A percentile compares a stretch with the other conserved stretches of the same genome.
Evolutionary conservation across 2,113 vertebrate genomes (phyloP).

Genomic region (Calidris pygmaea): DNA sequence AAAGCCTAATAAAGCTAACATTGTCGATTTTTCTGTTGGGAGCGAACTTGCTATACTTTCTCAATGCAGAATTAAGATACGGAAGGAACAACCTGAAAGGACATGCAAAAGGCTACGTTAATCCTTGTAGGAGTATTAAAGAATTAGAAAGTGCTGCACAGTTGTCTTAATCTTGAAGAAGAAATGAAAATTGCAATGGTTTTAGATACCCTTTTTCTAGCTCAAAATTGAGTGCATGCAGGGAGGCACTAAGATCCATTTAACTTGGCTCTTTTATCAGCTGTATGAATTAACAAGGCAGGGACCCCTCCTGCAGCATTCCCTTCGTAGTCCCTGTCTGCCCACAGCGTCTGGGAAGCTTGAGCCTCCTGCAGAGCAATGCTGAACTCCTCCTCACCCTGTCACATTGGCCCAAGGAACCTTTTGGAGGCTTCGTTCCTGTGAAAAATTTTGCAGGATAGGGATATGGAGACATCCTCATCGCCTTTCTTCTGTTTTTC

Average conservation of each 20-base stretch:
- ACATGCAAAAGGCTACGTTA: neutral
- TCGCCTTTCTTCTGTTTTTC: neutral
- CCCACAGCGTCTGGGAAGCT: neutral
- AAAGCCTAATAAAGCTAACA: neutral
- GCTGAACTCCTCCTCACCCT: neutral
- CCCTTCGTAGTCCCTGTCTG: neutral
- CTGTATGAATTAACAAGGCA: neutral
- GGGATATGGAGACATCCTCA: neutral
- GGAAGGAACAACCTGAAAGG: neutral
- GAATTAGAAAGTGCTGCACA: neutral
- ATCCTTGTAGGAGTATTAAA: neutral
- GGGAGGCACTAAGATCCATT: neutral
- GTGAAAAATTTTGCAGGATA: neutral
- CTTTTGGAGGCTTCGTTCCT: neutral
- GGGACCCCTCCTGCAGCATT: neutral
- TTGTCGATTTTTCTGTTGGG: neutral
- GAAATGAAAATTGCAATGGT: neutral
- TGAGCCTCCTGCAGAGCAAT: neutral
- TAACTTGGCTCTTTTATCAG: neutral
- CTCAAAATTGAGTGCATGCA: neutral
- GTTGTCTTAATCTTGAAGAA: neutral
- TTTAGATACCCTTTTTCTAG: neutral
- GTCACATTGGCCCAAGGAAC: neutral
- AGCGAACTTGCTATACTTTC: neutral
- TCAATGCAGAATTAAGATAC: neutral